Evolutionary conservation across 1,140 invertebrate species (phyloP), one percentile per base, ranked within the genome.

Genomic region (Camponotus vicinus): DNA sequence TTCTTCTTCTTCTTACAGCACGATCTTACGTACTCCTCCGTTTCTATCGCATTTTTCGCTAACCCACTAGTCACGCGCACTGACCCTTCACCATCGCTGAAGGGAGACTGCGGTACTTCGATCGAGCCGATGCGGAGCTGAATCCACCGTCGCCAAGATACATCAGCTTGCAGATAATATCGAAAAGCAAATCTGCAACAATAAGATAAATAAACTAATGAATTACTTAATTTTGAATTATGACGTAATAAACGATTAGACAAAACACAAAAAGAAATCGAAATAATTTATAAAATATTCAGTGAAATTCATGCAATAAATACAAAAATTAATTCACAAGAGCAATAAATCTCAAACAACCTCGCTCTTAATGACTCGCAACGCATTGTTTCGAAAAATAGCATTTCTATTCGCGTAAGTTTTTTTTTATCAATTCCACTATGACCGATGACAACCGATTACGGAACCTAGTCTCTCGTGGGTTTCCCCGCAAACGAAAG

Each of bases 401-500:
- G 55, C 55, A 73, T 82, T 73, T 82, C 57, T 13, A 32, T 4
- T 6, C 27, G 55, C 37, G 7, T 75, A 40, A 61, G 32, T 75
- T 83, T 83, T 75, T 83, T 63, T 83, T 63, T 55, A 83, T 75
- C 32, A 73, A 3, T 11, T 40, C 66, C 18, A 27, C 21, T 1
- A n/a, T 32, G 15, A 85, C 37, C 52, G 21, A 70, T 32, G 59
- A 73, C 15, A 82, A 83, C 75, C 67, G 85, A 86, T 84, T 83
- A 86, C 34, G 18, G 52, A 52, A 86, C 73, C 52, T 82, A 21
- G 15, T 9, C 21, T 61, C 3, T 3, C n/a, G 45, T 13, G 49
- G 21, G 34, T 40, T 80, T 59, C 7, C 34, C 40, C 57, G 21
- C 45, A 59, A 83, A 55, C 57, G 42, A 70, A 86, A 89, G 55